A percentile compares a stretch with the other conserved stretches of the same genome.
Evolutionary conservation across 2,797 vertebrate species (phyloP).

Genomic region (Syngnathus rostellatus): DNA sequence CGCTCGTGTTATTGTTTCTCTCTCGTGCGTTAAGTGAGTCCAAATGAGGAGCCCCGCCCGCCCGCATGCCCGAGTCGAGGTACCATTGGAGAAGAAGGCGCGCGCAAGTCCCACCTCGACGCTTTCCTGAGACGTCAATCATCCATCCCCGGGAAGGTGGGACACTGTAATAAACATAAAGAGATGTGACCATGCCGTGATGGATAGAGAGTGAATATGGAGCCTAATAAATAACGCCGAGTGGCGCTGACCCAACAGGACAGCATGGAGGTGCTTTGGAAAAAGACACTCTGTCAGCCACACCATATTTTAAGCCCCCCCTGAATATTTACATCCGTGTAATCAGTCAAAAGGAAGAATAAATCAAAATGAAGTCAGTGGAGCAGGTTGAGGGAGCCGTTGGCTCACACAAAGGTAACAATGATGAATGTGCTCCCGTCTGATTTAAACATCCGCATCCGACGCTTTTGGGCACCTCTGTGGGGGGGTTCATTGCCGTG

Average conservation of each 20-base stretch:
- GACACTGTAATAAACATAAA: constrained; percentile 70
- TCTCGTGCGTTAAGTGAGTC: constrained; percentile 57
- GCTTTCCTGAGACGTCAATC: constrained; percentile 64
- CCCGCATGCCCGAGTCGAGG: constrained; percentile 59
- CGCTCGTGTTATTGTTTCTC: constrained; percentile 24
- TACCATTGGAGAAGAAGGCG: constrained; percentile 62
- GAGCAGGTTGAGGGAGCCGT: constrained; percentile 8
- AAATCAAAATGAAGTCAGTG: constrained; percentile 40
- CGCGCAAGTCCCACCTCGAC: constrained; percentile 66
- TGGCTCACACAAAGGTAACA: constrained; percentile 4
- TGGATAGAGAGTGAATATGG: constrained; percentile 72
- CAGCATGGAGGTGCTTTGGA: constrained; percentile 45
- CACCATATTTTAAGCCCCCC: constrained; percentile 50
- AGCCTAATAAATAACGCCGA: constrained; percentile 72
- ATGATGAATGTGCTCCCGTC: constrained; percentile 1
- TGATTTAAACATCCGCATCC: background rate
- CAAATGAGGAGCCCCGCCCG: constrained; percentile 61
- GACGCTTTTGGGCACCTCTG: background rate
- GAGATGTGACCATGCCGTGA: constrained; percentile 69
- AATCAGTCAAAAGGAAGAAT: constrained; percentile 58
- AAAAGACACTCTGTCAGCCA: constrained; percentile 52
- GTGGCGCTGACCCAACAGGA: constrained; percentile 64
- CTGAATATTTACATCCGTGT: constrained; percentile 62
- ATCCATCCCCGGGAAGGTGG: constrained; percentile 59
- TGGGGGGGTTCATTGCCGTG: background rate